These are phyloP conservation scores for Chaetops frenatus DNA, from an alignment of 2,113 vertebrate species.

Conservation along the genomic window DNA sequence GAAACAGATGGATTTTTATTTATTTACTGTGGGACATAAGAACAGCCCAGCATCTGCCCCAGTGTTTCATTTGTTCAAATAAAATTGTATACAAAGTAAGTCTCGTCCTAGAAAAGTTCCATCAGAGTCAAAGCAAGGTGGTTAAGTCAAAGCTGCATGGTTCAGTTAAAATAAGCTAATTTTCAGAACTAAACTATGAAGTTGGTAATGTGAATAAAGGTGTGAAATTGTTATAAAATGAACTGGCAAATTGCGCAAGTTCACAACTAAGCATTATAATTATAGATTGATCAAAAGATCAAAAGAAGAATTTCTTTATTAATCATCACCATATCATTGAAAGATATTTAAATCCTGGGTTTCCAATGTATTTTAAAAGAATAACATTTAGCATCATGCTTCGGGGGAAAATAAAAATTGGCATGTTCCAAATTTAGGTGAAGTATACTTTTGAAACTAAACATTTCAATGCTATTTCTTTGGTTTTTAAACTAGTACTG, in stretches of 20 bases:
- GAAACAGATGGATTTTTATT: background rate
- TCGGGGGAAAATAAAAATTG: background rate
- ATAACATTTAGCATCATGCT: background rate
- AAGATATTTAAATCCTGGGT: accelerated
- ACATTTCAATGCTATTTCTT: background rate
- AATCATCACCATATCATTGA: background rate
- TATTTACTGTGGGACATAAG: background rate
- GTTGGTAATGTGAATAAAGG: background rate
- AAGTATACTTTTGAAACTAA: background rate
- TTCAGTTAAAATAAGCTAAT: background rate
- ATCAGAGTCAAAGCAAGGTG: background rate
- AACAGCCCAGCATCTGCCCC: background rate
- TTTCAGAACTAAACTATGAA: background rate
- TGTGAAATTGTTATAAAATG: background rate
- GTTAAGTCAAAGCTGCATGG: background rate
- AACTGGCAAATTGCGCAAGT: accelerated
- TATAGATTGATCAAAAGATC: background rate
- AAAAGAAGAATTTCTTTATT: background rate
- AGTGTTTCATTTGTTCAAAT: background rate
- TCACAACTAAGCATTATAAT: background rate
- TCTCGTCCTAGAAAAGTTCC: background rate
- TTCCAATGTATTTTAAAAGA: background rate
- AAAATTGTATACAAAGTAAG: background rate
- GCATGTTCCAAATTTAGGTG: background rate
- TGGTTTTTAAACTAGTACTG: background rate